phyloP scores from a whole-genome alignment of 2,888 invertebrate species.

The Phasia obesa region DNA sequence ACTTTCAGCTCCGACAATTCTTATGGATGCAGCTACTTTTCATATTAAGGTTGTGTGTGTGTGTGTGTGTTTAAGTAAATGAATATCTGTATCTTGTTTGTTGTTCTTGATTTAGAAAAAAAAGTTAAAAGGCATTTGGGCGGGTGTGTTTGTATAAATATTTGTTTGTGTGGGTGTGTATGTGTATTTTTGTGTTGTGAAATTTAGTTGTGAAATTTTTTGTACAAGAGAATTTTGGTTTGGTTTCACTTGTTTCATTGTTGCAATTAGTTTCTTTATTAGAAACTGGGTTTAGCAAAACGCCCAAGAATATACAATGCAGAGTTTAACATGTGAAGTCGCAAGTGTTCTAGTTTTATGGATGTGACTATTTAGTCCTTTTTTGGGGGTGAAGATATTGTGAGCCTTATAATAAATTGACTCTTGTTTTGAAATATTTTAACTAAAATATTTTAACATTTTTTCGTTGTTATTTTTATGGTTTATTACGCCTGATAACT shows the following conservation, averaged over 20 bases:
- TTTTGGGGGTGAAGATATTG: too few species aligned
- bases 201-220: slow-evolving; percentile 29
- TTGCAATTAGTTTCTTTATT: slow-evolving; percentile 52
- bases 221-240: slow-evolving; percentile 40
- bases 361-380: too few species aligned
- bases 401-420: too few species aligned
- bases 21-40: background rate
- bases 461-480: too few species aligned
- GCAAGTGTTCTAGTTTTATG: too few species aligned
- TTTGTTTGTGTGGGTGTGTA: background rate
- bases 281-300: background rate
- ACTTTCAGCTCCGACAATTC: background rate
- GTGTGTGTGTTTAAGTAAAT: background rate
- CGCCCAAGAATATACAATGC: background rate
- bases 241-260: slow-evolving; percentile 56
- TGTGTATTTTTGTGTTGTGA: background rate
- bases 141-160: background rate
- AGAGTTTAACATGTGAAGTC: too few species aligned
- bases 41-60: background rate
- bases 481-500: too few species aligned
- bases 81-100: slow-evolving; percentile 25
- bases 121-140: background rate
- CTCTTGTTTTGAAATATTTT: too few species aligned
- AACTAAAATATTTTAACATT: too few species aligned
- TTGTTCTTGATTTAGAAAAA: slow-evolving; percentile 19